Evolutionary conservation across 1,140 invertebrate genomes (phyloP).

Genomic region (Trinorchestia longiramus): DNA sequence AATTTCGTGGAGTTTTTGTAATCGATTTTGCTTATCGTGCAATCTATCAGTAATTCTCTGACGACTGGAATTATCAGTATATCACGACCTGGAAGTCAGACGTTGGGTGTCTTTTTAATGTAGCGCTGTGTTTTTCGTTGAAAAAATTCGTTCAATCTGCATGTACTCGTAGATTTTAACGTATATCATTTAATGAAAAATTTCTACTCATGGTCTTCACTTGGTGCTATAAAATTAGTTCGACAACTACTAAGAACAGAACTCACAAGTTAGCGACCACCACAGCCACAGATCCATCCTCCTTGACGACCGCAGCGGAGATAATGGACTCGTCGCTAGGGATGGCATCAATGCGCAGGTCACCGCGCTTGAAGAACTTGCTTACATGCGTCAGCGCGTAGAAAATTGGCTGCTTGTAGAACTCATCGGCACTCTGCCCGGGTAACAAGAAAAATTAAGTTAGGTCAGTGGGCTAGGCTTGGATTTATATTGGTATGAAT

Average conservation of each 20-base stretch:
- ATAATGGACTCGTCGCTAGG: not conserved
- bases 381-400: slow-evolving; percentile 53
- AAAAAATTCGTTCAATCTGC: no score
- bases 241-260: not conserved
- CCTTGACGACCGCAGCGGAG: not conserved
- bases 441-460: not conserved
- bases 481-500: not conserved
- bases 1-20: no score
- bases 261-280: slow-evolving; percentile 3
- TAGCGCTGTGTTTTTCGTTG: no score
- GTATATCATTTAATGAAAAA: not conserved
- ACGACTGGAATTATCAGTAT: no score
- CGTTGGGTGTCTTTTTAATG: no score
- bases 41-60: no score
- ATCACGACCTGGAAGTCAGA: no score
- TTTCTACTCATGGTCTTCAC: not conserved
- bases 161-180: no score
- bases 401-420: slow-evolving; percentile 57
- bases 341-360: not conserved
- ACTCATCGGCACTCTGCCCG: slow-evolving; percentile 34
- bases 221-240: not conserved
- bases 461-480: not conserved
- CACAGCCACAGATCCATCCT: slow-evolving; percentile 15
- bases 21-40: no score
- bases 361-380: slow-evolving; percentile 49